Conservation (phyloP, 2,888 invertebrate species). For the Tridacna crocea region DNA sequence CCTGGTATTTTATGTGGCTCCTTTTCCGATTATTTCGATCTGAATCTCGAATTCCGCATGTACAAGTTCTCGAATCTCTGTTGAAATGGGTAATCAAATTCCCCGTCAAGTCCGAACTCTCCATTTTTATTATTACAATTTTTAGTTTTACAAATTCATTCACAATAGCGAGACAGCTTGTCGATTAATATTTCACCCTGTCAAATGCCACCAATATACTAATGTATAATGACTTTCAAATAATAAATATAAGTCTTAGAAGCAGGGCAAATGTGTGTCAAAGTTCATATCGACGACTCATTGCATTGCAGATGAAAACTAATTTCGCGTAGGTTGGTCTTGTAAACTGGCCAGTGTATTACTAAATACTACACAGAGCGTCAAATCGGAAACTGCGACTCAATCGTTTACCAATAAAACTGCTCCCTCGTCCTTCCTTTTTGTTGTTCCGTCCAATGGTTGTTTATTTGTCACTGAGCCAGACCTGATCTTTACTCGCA, state of each 20-base stretch:
- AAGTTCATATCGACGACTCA: background rate
- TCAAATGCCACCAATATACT: too few relatives aligned
- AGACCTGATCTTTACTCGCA: too few relatives aligned
- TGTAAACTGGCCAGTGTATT: background rate
- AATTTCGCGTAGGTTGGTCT: background rate
- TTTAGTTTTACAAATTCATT: background rate
- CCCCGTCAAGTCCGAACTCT: background rate
- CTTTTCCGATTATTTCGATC: background rate
- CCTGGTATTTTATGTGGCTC: background rate
- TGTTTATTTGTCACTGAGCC: slow-evolving; percentile 6
- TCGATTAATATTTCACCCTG: too few relatives aligned
- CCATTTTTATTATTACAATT: background rate
- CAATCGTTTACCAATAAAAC: slow-evolving; percentile 26
- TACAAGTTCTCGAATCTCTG: slow-evolving; percentile 7
- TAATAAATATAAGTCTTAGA: too few relatives aligned
- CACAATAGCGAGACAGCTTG: background rate
- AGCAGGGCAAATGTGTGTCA: background rate
- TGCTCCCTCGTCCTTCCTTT: slow-evolving; percentile 7
- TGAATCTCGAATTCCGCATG: background rate
- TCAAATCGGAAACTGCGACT: background rate
- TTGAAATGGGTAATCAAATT: background rate
- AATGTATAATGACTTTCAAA: too few relatives aligned
- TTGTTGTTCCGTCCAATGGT: slow-evolving; percentile 7
- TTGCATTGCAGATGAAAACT: background rate
- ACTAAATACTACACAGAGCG: slow-evolving; percentile 11